Evolutionary conservation across 2,888 invertebrate genomes (phyloP).

Genomic region (Parnassius smintheus): DNA sequence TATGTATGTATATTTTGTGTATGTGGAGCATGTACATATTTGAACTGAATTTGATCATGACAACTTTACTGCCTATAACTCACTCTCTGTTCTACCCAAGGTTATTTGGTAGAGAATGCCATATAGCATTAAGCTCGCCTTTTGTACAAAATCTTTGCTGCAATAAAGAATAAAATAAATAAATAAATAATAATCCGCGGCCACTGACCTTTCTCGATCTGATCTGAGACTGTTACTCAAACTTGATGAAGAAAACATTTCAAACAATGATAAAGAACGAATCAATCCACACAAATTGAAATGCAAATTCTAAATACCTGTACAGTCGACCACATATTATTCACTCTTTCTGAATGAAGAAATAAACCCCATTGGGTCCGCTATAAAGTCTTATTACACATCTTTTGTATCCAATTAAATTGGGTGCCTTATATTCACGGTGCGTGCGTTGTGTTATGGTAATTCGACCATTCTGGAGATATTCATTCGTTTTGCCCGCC

Average conservation of each 20-base stretch:
- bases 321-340: constrained; percentile 26
- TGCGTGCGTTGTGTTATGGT: constrained; percentile 36
- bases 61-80: no score
- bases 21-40: no score
- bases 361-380: constrained; percentile 44
- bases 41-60: no score
- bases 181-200: no score
- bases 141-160: no score
- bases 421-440: constrained; percentile 37
- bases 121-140: no score
- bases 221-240: no score
- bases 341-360: constrained; percentile 46
- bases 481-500: constrained; percentile 26
- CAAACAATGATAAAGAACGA: not conserved
- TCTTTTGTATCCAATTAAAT: constrained; percentile 67
- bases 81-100: no score
- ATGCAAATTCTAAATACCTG: constrained; percentile 42
- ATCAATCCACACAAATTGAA: constrained; percentile 27
- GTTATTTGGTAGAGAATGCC: no score
- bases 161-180: no score
- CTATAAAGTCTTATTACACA: constrained; percentile 64
- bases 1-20: no score
- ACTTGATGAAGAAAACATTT: not conserved
- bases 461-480: constrained; percentile 34
- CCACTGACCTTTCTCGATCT: no score